These are phyloP conservation scores for Phortica variegata DNA, from an alignment of 1,140 invertebrate species.

Conservation along the genomic window DNA sequence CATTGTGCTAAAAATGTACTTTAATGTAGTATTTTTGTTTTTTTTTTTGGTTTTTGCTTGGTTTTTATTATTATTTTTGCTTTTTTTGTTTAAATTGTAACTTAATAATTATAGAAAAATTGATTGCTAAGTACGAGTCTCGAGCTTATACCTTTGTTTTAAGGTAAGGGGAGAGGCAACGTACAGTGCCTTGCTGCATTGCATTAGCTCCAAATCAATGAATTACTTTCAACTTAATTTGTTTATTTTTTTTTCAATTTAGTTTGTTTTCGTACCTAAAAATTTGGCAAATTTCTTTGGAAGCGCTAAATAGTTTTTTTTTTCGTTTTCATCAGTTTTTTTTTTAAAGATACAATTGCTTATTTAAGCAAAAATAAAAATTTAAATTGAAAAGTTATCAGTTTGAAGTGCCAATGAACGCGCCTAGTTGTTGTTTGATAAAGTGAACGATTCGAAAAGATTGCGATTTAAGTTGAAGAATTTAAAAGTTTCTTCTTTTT, in stretches of 20 bases:
- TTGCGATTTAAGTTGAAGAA: too few relatives aligned
- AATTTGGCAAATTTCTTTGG: slow-evolving; percentile 54
- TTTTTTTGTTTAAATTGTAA: slow-evolving; percentile 35
- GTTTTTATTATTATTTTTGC: slow-evolving; percentile 23
- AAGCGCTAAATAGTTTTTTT: slow-evolving; percentile 47
- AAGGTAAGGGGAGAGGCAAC: background rate
- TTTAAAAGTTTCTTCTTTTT: too few relatives aligned
- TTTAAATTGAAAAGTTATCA: too few relatives aligned
- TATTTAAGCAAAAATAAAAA: too few relatives aligned
- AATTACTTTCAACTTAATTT: background rate
- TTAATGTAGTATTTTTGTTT: slow-evolving; percentile 22
- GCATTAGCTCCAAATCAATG: too few relatives aligned
- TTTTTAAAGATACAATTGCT: too few relatives aligned
- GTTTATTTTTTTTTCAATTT: slow-evolving; percentile 31
- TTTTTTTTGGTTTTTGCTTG: slow-evolving; percentile 5
- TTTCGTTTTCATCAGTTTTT: too few relatives aligned
- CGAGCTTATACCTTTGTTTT: background rate
- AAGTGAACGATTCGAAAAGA: too few relatives aligned
- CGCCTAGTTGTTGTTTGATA: too few relatives aligned
- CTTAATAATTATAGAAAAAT: too few relatives aligned
- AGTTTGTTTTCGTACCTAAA: slow-evolving; percentile 39
- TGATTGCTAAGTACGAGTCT: background rate
- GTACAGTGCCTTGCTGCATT: background rate
- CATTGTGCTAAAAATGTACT: too few relatives aligned
- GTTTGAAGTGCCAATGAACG: too few relatives aligned